Evolutionary conservation across 2,797 vertebrate species (phyloP), one percentile per base, ranked within the genome.

Genomic region (Phataginus tetradactyla): DNA sequence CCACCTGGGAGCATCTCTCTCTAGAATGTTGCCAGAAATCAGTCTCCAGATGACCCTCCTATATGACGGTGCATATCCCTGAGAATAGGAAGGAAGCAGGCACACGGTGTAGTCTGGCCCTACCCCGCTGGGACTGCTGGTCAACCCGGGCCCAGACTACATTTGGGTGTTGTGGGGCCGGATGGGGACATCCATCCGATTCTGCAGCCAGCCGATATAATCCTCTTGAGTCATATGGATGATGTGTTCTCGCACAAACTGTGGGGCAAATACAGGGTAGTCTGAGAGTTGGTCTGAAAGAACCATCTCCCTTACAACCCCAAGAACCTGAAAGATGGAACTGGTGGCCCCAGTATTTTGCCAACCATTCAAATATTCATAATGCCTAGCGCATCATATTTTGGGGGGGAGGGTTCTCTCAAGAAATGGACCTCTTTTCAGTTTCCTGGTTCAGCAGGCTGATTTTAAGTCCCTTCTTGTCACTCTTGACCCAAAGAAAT

Each of bases 201-300:
- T 91, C 87, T 97, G 96, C 25, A 99, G 97, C 99, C 99, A 99
- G 51, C 13, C 49, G n/a, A 98, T 94, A 11, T 99, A 99, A 69
- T 99, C 98, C 8, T 98, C 97, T 61, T 97, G 98, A 18, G 98
- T 96, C 98, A 99, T 99, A 68, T 98, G 98, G 81, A 99, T 98
- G 59, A 99, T 94, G 83, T 98, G 96, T 96, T 99, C 98, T 83
- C 98, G 96, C 15, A 99, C 98, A 94, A 99, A 99, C 99, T 99
- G 98, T 34, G 96, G 96, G 63, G 95, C 72, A 89, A 94, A 89
- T 11, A 86, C 2, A 97, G 61, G 27, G 45, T 25, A 68, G 21
- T 29, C 42, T 95, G 37, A 72, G 95, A 53, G 21, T 32, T 34
- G 53, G 39, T 53, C 25, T 71, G 69, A 59, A 64, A 81, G 94